Percentiles rank a stretch among this genome's conserved stretches.
Conservation (phyloP, 2,797 vertebrate species). For the Hipposideros larvatus region DNA sequence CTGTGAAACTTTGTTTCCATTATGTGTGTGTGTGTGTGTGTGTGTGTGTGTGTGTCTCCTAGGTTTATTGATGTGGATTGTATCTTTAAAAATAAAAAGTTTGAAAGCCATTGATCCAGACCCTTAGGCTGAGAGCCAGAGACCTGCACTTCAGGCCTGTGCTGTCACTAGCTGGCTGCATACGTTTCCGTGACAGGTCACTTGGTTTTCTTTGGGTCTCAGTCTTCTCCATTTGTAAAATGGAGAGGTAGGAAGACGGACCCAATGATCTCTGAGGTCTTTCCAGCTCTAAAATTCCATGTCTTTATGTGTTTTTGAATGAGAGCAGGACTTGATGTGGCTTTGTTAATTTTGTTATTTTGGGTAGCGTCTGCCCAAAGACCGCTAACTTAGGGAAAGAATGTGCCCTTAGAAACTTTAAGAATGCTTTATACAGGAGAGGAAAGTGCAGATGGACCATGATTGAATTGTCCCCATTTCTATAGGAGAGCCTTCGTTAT, state of each 20-base stretch:
- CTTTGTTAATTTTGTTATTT: slow-evolving; percentile 15
- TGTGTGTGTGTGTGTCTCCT: not conserved
- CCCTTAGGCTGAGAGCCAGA: not conserved
- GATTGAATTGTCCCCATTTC: not conserved
- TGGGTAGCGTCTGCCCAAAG: not conserved
- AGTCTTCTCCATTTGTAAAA: not conserved
- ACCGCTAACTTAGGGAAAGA: not conserved
- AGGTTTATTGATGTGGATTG: not conserved
- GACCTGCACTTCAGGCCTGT: not conserved
- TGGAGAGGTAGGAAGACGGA: not conserved
- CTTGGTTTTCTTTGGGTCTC: not conserved
- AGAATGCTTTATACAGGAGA: not conserved
- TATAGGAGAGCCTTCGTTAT: slow-evolving; percentile 94
- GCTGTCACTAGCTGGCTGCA: not conserved
- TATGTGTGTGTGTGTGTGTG: too few species aligned
- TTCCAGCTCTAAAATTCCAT: not conserved
- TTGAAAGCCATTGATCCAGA: not conserved
- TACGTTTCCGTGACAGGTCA: not conserved
- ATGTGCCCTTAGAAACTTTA: not conserved
- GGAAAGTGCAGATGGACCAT: not conserved
- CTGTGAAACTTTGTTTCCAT: not conserved
- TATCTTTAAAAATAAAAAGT: not conserved
- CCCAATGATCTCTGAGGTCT: not conserved
- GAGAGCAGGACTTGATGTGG: not conserved
- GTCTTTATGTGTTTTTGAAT: not conserved